Conservation (phyloP, 2,113 vertebrate species). For the Percina caprodes region DNA sequence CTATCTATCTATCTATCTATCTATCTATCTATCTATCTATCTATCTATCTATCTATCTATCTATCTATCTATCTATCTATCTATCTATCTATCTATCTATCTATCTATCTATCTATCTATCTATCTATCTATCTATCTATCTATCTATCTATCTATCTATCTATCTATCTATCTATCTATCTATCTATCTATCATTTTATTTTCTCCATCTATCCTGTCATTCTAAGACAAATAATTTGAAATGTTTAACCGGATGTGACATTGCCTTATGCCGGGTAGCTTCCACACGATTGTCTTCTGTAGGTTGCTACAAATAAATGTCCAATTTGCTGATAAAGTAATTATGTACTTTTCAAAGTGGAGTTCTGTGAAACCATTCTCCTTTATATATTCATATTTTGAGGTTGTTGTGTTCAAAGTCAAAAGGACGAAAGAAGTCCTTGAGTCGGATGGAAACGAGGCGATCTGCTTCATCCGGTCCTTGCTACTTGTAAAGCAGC, state of each 20-base stretch:
- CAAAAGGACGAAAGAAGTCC: not conserved
- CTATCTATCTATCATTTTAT: not conserved
- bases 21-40: not conserved
- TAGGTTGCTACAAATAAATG: slow-evolving; percentile 21
- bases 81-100: not conserved
- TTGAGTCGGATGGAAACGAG: not conserved
- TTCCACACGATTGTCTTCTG: not conserved
- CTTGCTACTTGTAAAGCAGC: not conserved
- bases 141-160: not conserved
- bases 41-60: not conserved
- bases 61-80: not conserved
- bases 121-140: not conserved
- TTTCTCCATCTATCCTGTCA: not conserved
- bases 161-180: not conserved
- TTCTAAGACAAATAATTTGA: slow-evolving; percentile 40
- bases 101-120: not conserved
- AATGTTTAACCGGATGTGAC: slow-evolving; percentile 25
- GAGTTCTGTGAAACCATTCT: not conserved
- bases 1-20: not conserved
- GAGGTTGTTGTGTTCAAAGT: not conserved
- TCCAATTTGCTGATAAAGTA: not conserved
- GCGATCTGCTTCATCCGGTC: not conserved
- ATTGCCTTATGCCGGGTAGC: not conserved
- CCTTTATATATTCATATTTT: accelerated
- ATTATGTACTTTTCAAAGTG: not conserved